Conservation (phyloP, 2,888 invertebrate genomes). For the Nomada ruficornis region DNA sequence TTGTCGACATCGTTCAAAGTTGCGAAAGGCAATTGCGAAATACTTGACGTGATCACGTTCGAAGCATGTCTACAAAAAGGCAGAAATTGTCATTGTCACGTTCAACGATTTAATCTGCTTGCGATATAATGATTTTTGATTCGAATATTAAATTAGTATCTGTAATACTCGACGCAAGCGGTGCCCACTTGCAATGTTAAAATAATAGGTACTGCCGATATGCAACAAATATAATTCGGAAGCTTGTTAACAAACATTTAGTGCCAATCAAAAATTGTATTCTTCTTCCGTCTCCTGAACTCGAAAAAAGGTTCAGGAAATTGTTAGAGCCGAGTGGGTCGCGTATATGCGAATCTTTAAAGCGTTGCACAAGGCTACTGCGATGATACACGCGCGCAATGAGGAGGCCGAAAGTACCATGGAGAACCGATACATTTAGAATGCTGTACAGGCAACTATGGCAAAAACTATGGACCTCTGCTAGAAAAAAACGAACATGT, state of each 20-base stretch:
- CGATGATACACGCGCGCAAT: conserved; percentile 13
- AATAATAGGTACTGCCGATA: conserved; percentile 16
- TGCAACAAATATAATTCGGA: conserved; percentile 11
- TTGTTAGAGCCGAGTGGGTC: conserved; percentile 2
- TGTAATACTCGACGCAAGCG: conserved; percentile 16
- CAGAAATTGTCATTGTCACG: not conserved
- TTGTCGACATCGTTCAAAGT: not conserved
- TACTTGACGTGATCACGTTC: not conserved
- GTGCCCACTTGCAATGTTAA: conserved; percentile 19
- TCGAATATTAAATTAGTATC: not conserved
- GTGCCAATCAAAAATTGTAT: conserved; percentile 1
- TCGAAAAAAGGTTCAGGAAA: not conserved
- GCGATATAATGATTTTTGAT: not conserved
- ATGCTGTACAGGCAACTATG: conserved; percentile 6
- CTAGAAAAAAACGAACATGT: not conserved
- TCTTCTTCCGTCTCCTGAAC: not conserved
- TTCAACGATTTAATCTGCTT: not conserved
- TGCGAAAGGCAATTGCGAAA: not conserved
- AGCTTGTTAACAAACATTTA: not conserved
- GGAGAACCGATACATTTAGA: conserved; percentile 26
- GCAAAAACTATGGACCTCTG: not conserved
- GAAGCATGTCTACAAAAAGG: not conserved
- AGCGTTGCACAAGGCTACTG: conserved; percentile 41
- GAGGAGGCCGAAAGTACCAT: conserved; percentile 43
- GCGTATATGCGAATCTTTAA: conserved; percentile 47